Percentiles rank a stretch among this genome's conserved stretches.
These are phyloP conservation scores for Suillia variegata DNA, from an alignment of 2,888 invertebrate species.

Conservation along the genomic window DNA sequence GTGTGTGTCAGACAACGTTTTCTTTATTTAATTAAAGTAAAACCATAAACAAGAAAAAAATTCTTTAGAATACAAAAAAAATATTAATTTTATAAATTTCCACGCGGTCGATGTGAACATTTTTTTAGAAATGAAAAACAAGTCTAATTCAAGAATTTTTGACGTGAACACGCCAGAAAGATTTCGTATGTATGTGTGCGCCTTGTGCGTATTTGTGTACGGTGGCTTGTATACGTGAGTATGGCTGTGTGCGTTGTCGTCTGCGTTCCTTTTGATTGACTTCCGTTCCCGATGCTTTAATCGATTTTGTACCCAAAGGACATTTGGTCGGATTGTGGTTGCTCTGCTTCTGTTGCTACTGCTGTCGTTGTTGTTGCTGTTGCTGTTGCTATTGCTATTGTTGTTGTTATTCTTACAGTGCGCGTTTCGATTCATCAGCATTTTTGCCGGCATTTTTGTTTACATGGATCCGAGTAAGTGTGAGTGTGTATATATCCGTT, in stretches of 20 bases:
- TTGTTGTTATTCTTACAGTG: slow-evolving; percentile 9
- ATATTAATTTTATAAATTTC: too few relatives aligned
- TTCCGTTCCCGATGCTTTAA: slow-evolving; percentile 50
- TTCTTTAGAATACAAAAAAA: too few relatives aligned
- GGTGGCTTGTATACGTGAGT: too few relatives aligned
- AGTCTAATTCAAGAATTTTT: too few relatives aligned
- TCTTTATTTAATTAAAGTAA: too few relatives aligned
- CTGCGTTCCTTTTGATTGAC: slow-evolving; percentile 46
- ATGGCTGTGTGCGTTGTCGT: slow-evolving; percentile 5
- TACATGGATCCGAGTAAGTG: slow-evolving; percentile 22
- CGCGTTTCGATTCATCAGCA: slow-evolving; percentile 24
- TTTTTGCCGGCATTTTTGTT: slow-evolving; percentile 21
- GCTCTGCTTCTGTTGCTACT: neutral
- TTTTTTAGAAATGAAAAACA: too few relatives aligned
- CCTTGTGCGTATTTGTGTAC: too few relatives aligned
- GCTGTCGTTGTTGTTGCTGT: slow-evolving; percentile 2
- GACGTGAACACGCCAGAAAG: too few relatives aligned
- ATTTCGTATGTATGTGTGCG: too few relatives aligned
- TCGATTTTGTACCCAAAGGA: slow-evolving; percentile 57
- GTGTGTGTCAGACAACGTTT: too few relatives aligned
- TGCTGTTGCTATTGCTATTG: neutral
- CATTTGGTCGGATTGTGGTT: slow-evolving; percentile 37
- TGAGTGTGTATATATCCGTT: slow-evolving; percentile 3
- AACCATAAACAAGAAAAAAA: too few relatives aligned
- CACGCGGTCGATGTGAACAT: too few relatives aligned